A percentile compares a stretch with the other conserved stretches of the same genome.
phyloP scores from a whole-genome alignment of 2,113 vertebrate species.

The Dinomys branickii region DNA sequence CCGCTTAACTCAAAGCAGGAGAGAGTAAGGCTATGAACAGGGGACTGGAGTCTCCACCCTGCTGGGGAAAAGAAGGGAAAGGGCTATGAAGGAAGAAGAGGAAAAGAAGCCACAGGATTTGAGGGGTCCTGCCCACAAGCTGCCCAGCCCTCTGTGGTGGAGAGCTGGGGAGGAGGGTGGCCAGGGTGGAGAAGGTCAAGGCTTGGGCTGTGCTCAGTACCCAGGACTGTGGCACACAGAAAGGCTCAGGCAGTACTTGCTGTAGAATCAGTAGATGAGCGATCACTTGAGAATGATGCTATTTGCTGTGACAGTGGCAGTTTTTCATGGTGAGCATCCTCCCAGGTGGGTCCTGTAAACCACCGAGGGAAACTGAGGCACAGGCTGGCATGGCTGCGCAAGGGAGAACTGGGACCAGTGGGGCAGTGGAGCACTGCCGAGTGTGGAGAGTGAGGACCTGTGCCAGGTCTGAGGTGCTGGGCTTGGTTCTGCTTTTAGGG shows the following conservation, averaged over 20 bases:
- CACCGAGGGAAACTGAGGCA: not conserved
- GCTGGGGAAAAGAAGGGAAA: not conserved
- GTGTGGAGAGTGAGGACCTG: accelerated
- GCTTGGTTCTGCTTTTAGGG: not conserved
- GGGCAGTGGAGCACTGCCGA: accelerated
- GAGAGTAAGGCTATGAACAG: not conserved
- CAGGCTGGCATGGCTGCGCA: accelerated
- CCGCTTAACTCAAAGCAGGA: not conserved
- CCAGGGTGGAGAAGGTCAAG: not conserved
- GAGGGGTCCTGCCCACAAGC: accelerated
- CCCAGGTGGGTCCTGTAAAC: not conserved
- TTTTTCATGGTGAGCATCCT: accelerated
- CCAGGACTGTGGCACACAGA: accelerated
- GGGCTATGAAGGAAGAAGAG: not conserved
- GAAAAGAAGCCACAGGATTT: not conserved
- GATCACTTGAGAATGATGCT: accelerated
- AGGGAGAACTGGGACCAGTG: accelerated
- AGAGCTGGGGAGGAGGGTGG: accelerated
- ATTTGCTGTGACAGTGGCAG: accelerated
- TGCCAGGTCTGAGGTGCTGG: accelerated
- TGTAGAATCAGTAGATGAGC: not conserved
- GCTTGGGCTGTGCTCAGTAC: not conserved
- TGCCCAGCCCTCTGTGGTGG: accelerated
- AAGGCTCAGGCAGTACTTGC: accelerated
- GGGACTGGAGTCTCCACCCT: accelerated